Base-by-base conservation (phyloP, 2,113 vertebrate genomes). In the Cromileptes altivelis region DNA sequence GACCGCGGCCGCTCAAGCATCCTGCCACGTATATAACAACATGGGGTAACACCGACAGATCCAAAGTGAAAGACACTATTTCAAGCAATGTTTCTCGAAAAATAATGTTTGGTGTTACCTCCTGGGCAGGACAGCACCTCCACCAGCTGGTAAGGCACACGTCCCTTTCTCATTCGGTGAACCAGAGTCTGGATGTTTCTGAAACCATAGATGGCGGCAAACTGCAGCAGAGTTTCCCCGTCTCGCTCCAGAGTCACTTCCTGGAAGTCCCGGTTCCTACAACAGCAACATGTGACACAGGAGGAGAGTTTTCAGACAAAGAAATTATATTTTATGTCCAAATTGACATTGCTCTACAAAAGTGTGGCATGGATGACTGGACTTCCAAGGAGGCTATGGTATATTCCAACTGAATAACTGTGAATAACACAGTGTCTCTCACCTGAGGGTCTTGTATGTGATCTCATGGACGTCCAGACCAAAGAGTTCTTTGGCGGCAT, bases 41-140 rank as follows among this genome's bases (percentile, higher is more conserved):
- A 52, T 5, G 8, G 3, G 19, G 0, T 80, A 6, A 50, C 8
- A 63, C 0, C 13, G 13, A 42, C 42, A 55, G 53, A 2, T 21
- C 23, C 6, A 17, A 40, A 19, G 5, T 27, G 15, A 18, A 4
- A 1, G 14, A 14, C 0, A 1, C 2, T 3, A 47, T 23, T 57
- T 58, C 19, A 30, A 14, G 13, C 10, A 8, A 56, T 4, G 0
- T 62, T 42, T 55, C 5, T 40, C 9, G 42, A 45, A 45, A 45
- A 45, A 11, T 10, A 45, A 45, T 45, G 8, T 45, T 45, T 19
- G 17, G 10, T 0, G 11, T 95, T 93, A 99, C 98, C 98, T 96
- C 98, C 96, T 0, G 98, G 97, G 68, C 98, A 99, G 69, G 98
- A 98, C 37, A 99, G 95, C 70, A 99, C 98, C 89, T 99, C 98